A percentile compares a stretch with the other conserved stretches of the same genome.
These are phyloP conservation scores for Galerucella pusilla DNA, from an alignment of 2,888 invertebrate species.

Conservation along the genomic window DNA sequence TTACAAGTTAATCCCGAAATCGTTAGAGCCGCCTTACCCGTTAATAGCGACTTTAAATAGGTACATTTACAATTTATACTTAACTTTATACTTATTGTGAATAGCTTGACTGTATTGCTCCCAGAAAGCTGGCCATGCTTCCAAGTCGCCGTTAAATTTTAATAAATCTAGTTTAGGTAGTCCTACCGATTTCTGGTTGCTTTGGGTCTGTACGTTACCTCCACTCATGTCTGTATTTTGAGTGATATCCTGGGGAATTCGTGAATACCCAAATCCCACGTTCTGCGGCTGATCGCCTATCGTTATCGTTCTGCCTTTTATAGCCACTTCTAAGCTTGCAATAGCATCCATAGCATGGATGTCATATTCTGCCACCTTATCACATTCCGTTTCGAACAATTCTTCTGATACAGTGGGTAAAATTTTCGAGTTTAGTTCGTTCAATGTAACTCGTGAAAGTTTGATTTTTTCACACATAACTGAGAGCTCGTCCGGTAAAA, in stretches of 20 bases:
- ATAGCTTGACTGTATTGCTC: conserved; percentile 26
- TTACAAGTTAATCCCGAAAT: background rate
- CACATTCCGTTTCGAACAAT: background rate
- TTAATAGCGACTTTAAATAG: too few relatives aligned
- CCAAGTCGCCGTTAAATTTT: conserved; percentile 29
- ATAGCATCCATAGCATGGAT: background rate
- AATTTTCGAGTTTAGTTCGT: background rate
- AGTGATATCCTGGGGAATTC: background rate
- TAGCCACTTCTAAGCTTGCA: background rate
- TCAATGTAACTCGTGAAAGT: background rate
- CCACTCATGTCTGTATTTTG: background rate
- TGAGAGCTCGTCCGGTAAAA: background rate
- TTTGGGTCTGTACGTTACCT: background rate
- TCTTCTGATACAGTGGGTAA: background rate
- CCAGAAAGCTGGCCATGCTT: conserved; percentile 30
- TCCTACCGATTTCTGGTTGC: background rate
- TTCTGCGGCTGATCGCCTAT: background rate
- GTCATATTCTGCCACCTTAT: background rate
- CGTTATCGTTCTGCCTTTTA: background rate
- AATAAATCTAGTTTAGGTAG: conserved; percentile 22
- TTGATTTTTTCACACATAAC: background rate
- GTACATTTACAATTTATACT: background rate
- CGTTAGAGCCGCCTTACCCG: background rate
- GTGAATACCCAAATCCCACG: background rate
- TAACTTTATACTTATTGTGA: conserved; percentile 20